These are phyloP conservation scores for Pelobates fuscus DNA, from an alignment of 2,113 vertebrate species.

Conservation along the genomic window DNA sequence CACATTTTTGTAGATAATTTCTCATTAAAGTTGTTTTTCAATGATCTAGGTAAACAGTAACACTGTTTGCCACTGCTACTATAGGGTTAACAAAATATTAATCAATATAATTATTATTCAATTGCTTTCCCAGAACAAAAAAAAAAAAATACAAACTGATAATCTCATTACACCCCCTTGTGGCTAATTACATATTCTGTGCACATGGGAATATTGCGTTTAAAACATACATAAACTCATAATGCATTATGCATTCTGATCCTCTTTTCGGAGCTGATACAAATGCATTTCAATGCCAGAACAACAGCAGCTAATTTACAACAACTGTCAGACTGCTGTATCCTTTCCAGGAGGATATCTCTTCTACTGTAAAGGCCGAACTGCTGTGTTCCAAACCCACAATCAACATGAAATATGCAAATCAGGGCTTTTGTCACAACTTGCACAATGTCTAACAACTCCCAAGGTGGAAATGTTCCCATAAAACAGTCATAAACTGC, in stretches of 20 bases:
- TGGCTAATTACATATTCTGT: constrained; percentile 44
- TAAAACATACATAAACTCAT: constrained; percentile 43
- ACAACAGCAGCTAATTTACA: constrained; percentile 46
- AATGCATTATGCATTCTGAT: constrained; percentile 47
- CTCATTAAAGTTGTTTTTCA: too few relatives aligned
- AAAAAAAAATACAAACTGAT: constrained; percentile 9
- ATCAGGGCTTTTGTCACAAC: constrained; percentile 61
- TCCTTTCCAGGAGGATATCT: constrained; percentile 42
- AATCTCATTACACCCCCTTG: constrained; percentile 47
- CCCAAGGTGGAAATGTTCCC: constrained; percentile 65
- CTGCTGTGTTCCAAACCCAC: constrained; percentile 37
- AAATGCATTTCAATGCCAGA: constrained; percentile 29
- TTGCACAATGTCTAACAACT: constrained; percentile 62
- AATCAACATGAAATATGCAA: constrained; percentile 58
- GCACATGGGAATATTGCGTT: constrained; percentile 36
- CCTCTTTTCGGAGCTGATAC: constrained; percentile 30
- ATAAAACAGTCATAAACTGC: constrained; percentile 64
- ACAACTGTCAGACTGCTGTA: constrained; percentile 39
- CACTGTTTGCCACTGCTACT: too few relatives aligned
- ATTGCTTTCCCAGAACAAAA: constrained; percentile 9
- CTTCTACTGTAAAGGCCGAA: constrained; percentile 35
- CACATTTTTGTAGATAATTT: too few relatives aligned
- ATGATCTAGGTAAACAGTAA: too few relatives aligned
- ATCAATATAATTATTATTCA: constrained; percentile 17
- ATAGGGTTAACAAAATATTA: neutral